Conservation (phyloP, 2,888 invertebrate genomes). For the Cancer borealis region DNA sequence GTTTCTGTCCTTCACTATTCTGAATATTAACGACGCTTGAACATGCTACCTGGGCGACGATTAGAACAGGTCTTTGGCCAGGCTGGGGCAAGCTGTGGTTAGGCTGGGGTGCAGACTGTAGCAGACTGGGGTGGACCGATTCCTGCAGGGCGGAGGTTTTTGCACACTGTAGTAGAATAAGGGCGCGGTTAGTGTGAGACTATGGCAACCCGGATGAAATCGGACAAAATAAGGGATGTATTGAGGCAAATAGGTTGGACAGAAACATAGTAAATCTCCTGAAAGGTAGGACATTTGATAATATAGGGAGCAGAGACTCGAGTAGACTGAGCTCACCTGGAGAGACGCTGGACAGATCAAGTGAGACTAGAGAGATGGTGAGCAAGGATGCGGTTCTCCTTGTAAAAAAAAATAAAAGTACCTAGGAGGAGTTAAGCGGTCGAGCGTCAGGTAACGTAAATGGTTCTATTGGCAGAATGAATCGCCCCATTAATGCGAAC, state of each 20-base stretch:
- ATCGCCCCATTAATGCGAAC: constrained; percentile 16
- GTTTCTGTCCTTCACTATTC: constrained; percentile 45
- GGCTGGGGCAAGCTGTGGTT: background rate
- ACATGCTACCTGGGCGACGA: constrained; percentile 45
- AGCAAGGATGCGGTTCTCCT: background rate
- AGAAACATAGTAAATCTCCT: background rate
- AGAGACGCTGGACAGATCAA: background rate
- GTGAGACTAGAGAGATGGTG: background rate
- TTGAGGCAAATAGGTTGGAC: background rate
- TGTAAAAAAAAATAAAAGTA: background rate
- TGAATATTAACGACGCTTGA: constrained; percentile 42
- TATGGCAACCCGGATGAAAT: background rate
- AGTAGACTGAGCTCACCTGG: background rate
- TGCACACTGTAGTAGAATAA: background rate
- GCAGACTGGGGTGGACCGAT: background rate
- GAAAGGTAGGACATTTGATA: background rate
- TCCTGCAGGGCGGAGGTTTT: background rate
- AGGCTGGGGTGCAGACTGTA: background rate
- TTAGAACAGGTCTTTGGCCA: constrained; percentile 26
- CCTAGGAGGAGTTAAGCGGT: background rate
- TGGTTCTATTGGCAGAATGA: constrained; percentile 12
- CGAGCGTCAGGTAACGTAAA: background rate
- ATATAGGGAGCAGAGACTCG: background rate
- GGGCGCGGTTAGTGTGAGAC: background rate
- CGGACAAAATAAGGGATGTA: background rate